These are phyloP conservation scores for Yponomeuta cagnagella DNA, from an alignment of 2,888 invertebrate species.

Conservation along the genomic window DNA sequence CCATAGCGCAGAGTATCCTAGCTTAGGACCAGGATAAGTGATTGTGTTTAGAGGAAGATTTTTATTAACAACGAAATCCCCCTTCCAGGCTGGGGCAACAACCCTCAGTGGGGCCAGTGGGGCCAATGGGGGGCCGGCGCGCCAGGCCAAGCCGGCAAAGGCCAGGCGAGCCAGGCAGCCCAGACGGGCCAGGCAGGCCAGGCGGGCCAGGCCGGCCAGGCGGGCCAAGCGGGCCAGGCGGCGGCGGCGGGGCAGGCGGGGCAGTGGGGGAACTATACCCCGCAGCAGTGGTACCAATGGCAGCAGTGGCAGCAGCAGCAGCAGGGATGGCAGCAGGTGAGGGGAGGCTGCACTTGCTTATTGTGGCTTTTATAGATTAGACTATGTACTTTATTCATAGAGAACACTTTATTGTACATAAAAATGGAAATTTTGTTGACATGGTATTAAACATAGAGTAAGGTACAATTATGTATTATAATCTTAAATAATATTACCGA, in stretches of 20 bases:
- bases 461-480: too few species aligned
- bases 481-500: too few species aligned
- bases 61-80: too few species aligned
- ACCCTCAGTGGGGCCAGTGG: conserved; percentile 26
- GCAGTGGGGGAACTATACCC: conserved; percentile 45
- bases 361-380: too few species aligned
- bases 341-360: too few species aligned
- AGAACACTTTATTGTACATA: too few species aligned
- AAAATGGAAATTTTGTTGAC: too few species aligned
- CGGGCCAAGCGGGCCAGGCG: conserved; percentile 19
- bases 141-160: conserved; percentile 19
- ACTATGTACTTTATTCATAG: too few species aligned
- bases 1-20: too few species aligned
- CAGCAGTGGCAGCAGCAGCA: conserved; percentile 69
- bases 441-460: too few species aligned
- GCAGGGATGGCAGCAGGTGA: conserved; percentile 54
- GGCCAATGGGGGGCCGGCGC: conserved; percentile 7
- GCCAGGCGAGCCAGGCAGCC: conserved; percentile 15
- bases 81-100: conserved; percentile 26
- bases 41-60: too few species aligned
- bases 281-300: conserved; percentile 71
- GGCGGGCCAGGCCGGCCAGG: conserved; percentile 14
- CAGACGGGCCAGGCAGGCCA: conserved; percentile 25
- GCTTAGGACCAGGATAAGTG: too few species aligned
- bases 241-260: conserved; percentile 25